Evolutionary conservation across 1,140 invertebrate species (phyloP).

Genomic region (Dufourea novaeangliae): DNA sequence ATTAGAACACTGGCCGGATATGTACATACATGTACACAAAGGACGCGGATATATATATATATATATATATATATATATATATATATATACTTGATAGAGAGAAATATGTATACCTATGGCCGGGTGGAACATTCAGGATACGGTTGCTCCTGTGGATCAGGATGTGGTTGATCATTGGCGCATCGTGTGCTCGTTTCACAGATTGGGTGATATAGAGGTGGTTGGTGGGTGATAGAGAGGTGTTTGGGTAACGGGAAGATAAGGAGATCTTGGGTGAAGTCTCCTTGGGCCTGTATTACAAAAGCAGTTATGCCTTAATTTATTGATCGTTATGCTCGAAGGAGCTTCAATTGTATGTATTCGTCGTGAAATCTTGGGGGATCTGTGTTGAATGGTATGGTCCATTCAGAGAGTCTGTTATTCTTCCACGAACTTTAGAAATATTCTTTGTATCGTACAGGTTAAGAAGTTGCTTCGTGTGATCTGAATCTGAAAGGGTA

Average conservation of each 20-base stretch:
- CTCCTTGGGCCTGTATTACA: no score
- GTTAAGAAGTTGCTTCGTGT: no score
- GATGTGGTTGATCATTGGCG: background rate
- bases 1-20: constrained; percentile 20
- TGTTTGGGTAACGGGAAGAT: no score
- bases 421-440: background rate
- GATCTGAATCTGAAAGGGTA: no score
- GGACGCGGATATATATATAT: background rate
- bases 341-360: no score
- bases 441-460: background rate
- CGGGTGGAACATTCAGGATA: background rate
- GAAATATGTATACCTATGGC: constrained; percentile 14
- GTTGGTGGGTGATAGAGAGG: background rate
- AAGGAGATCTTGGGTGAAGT: no score
- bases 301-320: background rate
- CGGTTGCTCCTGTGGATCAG: background rate
- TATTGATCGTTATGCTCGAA: background rate
- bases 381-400: no score
- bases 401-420: background rate
- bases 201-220: background rate
- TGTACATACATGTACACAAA: constrained; percentile 6
- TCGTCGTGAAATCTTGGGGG: no score
- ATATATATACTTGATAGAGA: constrained; percentile 41
- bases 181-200: background rate
- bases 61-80: no score